Evolutionary conservation across 1,140 invertebrate genomes (phyloP), one percentile per base, ranked within the genome.

Genomic region (Ridgeia piscesae): DNA sequence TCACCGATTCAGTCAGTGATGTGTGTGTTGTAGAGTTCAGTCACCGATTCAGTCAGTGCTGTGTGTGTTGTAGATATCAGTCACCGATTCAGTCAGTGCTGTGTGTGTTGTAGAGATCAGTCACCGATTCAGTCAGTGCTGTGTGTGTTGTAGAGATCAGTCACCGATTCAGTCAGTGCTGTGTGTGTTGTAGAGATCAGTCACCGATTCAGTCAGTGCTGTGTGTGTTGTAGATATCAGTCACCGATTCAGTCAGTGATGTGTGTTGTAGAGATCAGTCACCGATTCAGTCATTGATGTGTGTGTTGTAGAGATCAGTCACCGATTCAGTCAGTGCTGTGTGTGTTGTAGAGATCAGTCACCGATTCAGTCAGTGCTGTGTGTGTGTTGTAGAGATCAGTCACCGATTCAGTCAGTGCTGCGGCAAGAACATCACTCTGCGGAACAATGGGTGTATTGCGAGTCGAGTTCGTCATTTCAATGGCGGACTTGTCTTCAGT

Each of bases 381-480:
- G 42, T 42, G 42, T 42, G 42, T 42, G 42, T 42, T 42, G 42
- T 42, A 42, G 42, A 42, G 88, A 91, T 94, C 14, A 95, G 93
- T 34, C 95, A 96, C 92, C 96, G 97, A 42, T 97, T 98, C 93
- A 96, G 96, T 92, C 94, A 95, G 33, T 98, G 97, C 92, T 97
- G 97, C 94, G 97, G 98, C 0, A 97, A 98, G 93, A 98, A 98
- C 94, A 96, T 98, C 17, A 95, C 96, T 89, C 93, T 98, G 48
- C 97, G 97, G 94, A 97, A 97, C 93, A 97, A 97, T 92, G 97
- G 97, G 94, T 96, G 97, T 0, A 95, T 97, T 4, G 98, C 98
- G 0, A 96, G 96, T 33, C 96, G 97, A 27, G 96, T 97, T 6
- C 93, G 96, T 50, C 97, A 97, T 93, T 97, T 97, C 91, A 97